Evolutionary conservation across 2,888 invertebrate species (phyloP).

Genomic region (Yponomeuta evonymella): DNA sequence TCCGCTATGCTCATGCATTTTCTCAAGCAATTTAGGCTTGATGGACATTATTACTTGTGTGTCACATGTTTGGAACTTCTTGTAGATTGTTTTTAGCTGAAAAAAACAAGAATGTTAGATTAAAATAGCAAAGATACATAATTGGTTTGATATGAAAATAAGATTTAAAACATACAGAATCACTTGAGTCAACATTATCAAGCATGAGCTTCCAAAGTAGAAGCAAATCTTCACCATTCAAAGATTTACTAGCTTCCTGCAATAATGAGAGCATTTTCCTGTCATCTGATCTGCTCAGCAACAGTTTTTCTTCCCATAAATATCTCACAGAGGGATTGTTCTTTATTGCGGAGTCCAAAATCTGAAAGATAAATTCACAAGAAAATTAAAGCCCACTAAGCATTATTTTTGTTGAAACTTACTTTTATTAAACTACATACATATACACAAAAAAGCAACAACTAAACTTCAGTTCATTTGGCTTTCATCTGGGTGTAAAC

Average conservation of each 20-base stretch:
- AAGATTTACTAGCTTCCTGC: constrained; percentile 52
- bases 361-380: constrained; percentile 35
- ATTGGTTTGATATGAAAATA: neutral
- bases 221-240: constrained; percentile 47
- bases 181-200: constrained; percentile 47
- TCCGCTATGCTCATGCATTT: constrained; percentile 66
- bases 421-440: no score
- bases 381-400: neutral
- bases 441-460: no score
- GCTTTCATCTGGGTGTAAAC: no score
- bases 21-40: constrained; percentile 78
- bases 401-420: neutral
- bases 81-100: constrained; percentile 54
- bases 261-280: constrained; percentile 47
- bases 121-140: neutral
- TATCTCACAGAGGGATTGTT: constrained; percentile 42
- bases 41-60: constrained; percentile 65
- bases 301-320: constrained; percentile 57
- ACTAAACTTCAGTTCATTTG: no score
- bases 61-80: constrained; percentile 65
- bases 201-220: constrained; percentile 51
- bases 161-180: constrained; percentile 41
- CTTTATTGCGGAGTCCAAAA: constrained; percentile 45
- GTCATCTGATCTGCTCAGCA: constrained; percentile 48
- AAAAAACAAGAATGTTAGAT: constrained; percentile 26